These are phyloP conservation scores for Calameuta idolon DNA, from an alignment of 2,888 invertebrate species.

Conservation along the genomic window DNA sequence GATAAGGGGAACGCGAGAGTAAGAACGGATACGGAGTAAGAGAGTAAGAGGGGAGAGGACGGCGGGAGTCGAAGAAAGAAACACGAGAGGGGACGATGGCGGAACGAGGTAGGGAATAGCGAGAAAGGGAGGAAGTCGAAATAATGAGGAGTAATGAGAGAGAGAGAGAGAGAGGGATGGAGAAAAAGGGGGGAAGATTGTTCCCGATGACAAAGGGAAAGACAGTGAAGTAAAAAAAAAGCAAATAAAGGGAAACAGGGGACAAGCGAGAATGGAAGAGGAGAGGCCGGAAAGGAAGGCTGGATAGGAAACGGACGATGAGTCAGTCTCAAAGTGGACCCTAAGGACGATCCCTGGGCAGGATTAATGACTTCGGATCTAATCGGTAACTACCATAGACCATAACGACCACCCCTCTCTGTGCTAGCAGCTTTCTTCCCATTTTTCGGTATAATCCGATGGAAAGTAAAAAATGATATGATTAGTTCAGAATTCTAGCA, in stretches of 20 bases:
- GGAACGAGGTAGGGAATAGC: constrained; percentile 12
- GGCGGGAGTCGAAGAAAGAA: constrained; percentile 15
- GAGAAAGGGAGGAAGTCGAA: constrained; percentile 18
- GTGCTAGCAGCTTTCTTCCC: no score
- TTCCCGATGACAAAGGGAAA: background rate
- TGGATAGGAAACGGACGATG: constrained; percentile 28
- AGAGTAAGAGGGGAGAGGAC: constrained; percentile 5
- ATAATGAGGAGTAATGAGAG: constrained; percentile 32
- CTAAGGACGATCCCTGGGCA: constrained; percentile 42
- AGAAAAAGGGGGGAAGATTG: background rate
- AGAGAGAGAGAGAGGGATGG: constrained; percentile 11
- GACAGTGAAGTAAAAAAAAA: background rate
- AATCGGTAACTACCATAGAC: no score
- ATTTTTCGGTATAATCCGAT: no score
- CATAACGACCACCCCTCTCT: no score
- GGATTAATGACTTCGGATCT: constrained; percentile 40
- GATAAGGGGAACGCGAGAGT: constrained; percentile 56
- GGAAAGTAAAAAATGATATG: no score
- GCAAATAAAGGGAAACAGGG: background rate
- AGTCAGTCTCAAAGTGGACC: constrained; percentile 44
- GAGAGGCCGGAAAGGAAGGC: constrained; percentile 6
- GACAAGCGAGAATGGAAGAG: background rate
- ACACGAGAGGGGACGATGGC: constrained; percentile 8
- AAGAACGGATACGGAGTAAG: constrained; percentile 14
- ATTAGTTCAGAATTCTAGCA: no score